Percentiles rank a stretch among this genome's conserved stretches.
Evolutionary conservation across 1,140 invertebrate species (phyloP).

Genomic region (Solen grandis): DNA sequence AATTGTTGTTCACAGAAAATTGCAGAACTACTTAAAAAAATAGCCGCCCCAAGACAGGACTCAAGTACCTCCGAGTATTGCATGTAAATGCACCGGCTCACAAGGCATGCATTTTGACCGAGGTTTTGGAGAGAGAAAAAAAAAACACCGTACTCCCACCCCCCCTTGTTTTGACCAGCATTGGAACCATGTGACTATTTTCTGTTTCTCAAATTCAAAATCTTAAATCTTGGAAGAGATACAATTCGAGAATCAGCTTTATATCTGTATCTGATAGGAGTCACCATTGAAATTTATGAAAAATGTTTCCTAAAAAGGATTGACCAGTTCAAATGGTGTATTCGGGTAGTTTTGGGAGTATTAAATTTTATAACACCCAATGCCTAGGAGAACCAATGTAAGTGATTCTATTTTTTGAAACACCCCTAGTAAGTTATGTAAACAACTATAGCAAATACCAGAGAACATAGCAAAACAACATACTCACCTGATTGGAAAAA

Average conservation of each 20-base stretch:
- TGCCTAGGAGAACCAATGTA: background rate
- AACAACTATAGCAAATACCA: too few species aligned
- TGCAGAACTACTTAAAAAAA: too few species aligned
- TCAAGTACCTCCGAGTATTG: background rate
- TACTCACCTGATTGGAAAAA: too few species aligned
- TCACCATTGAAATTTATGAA: background rate
- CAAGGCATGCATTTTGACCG: background rate
- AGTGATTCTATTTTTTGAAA: conserved; percentile 4
- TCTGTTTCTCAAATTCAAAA: conserved; percentile 28
- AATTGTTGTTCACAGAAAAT: background rate
- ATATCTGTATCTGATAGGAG: conserved; percentile 19
- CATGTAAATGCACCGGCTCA: background rate
- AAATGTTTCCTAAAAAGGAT: conserved; percentile 5
- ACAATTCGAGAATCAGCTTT: background rate
- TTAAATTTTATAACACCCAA: background rate
- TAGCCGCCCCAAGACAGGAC: too few species aligned
- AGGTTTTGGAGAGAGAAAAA: background rate
- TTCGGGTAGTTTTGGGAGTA: conserved; percentile 4
- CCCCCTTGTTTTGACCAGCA: background rate
- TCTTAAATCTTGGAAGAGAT: conserved; percentile 11
- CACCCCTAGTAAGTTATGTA: background rate
- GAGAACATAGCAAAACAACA: too few species aligned
- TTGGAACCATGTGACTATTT: conserved; percentile 1
- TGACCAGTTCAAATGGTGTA: conserved; percentile 7
- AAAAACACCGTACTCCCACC: conserved; percentile 3